phyloP scores from a whole-genome alignment of 2,888 invertebrate species.

The Tromatobia lineatoria region DNA sequence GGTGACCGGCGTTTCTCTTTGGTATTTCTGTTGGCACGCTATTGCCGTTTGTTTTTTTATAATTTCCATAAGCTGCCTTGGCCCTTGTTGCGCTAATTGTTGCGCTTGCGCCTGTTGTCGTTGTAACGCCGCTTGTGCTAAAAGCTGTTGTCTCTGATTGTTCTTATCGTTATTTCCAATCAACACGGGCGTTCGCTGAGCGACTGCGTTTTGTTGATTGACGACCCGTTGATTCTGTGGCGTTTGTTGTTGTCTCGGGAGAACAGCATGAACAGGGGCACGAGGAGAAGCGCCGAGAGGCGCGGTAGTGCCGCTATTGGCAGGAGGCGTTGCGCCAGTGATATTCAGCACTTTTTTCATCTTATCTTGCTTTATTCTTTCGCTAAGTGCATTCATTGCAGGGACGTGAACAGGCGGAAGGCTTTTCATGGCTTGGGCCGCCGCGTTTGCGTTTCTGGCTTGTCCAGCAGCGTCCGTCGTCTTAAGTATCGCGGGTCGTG shows the following conservation, averaged over 20 bases:
- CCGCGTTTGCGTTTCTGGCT: slow-evolving; percentile 7
- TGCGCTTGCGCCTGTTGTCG: slow-evolving; percentile 67
- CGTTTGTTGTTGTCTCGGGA: slow-evolving; percentile 22
- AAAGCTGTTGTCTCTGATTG: slow-evolving; percentile 75
- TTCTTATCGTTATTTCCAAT: slow-evolving; percentile 1
- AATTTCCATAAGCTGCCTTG: slow-evolving; percentile 41
- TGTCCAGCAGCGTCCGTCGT: slow-evolving; percentile 33
- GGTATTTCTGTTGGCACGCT: slow-evolving; percentile 62
- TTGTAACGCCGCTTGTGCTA: slow-evolving; percentile 70
- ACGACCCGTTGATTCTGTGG: slow-evolving; percentile 49
- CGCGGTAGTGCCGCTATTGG: slow-evolving; percentile 29
- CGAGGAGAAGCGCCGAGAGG: slow-evolving; percentile 51
- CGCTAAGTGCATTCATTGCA: slow-evolving; percentile 77
- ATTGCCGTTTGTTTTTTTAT: slow-evolving; percentile 52
- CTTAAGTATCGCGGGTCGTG: slow-evolving; percentile 48
- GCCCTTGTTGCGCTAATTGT: slow-evolving; percentile 30
- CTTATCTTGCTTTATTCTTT: slow-evolving; percentile 79
- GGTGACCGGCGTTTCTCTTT: slow-evolving; percentile 50
- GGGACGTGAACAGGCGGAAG: slow-evolving; percentile 56
- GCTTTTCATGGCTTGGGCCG: slow-evolving; percentile 45
- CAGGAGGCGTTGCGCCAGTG: not conserved
- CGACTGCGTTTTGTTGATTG: not conserved
- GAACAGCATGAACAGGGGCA: slow-evolving; percentile 52
- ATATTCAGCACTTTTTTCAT: slow-evolving; percentile 67
- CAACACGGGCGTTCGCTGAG: slow-evolving; percentile 35